These are phyloP conservation scores for Clarias gariepinus DNA, from an alignment of 2,113 vertebrate genomes.

Conservation along the genomic window DNA sequence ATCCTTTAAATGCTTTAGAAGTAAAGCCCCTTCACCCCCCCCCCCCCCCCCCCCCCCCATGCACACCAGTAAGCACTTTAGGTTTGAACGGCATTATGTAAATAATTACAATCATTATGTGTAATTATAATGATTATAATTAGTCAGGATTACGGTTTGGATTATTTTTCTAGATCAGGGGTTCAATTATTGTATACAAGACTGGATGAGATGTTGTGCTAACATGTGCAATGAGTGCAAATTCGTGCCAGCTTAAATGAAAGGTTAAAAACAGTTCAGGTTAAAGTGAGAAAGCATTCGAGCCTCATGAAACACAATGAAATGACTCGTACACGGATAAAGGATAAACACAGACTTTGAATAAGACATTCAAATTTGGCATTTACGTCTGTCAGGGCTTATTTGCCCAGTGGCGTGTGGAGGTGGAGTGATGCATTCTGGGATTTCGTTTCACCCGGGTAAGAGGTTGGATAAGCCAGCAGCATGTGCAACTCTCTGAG, in stretches of 20 bases:
- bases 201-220: slow-evolving; percentile 9
- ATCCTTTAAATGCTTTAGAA: neutral
- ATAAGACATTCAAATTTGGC: slow-evolving; percentile 5
- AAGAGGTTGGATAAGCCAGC: neutral
- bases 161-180: slow-evolving; percentile 7
- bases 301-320: neutral
- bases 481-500: neutral
- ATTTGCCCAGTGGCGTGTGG: neutral
- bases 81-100: neutral
- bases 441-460: slow-evolving; percentile 1
- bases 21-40: too few species aligned
- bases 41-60: fast-evolving
- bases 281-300: neutral
- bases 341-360: neutral
- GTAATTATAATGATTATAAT: slow-evolving; percentile 21
- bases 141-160: neutral
- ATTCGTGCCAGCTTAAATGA: neutral
- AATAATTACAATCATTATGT: slow-evolving; percentile 7
- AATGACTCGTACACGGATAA: neutral
- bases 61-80: neutral
- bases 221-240: neutral
- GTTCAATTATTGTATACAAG: slow-evolving; percentile 3
- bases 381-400: neutral
- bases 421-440: slow-evolving; percentile 18
- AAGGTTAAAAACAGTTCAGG: neutral